Evolutionary conservation across 2,888 invertebrate species (phyloP).

Genomic region (Cyaniris semiargus): DNA sequence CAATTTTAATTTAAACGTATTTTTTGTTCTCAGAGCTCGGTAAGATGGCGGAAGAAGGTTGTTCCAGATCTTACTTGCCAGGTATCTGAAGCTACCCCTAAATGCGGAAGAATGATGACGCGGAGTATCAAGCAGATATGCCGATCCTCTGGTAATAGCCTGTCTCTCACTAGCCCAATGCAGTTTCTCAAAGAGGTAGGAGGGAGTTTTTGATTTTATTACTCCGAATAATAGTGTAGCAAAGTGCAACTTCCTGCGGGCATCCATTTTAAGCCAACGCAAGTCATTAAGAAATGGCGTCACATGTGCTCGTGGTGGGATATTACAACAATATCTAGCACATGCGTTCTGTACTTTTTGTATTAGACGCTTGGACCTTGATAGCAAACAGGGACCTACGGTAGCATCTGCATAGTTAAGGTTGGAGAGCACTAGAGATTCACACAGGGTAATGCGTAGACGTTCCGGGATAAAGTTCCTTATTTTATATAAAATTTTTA

Average conservation of each 20-base stretch:
- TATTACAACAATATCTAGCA: not conserved
- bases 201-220: not conserved
- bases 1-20: too few relatives aligned
- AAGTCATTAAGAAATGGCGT: not conserved
- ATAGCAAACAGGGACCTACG: not conserved
- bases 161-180: not conserved
- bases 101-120: not conserved
- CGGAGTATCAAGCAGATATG: not conserved
- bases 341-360: slow-evolving; percentile 10
- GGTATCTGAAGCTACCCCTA: not conserved
- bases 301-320: not conserved
- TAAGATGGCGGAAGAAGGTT: not conserved
- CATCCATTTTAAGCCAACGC: not conserved
- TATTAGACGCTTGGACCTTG: not conserved
- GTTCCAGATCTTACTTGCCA: not conserved
- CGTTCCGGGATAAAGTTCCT: too few relatives aligned
- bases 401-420: too few relatives aligned
- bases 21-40: too few relatives aligned
- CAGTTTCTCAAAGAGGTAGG: not conserved
- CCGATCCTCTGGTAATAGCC: not conserved
- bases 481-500: not conserved
- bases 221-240: not conserved
- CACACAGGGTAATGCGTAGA: too few relatives aligned
- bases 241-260: not conserved
- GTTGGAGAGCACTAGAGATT: too few relatives aligned